phyloP scores from a whole-genome alignment of 2,888 invertebrate genomes.

The Agrilus cyanescens region DNA sequence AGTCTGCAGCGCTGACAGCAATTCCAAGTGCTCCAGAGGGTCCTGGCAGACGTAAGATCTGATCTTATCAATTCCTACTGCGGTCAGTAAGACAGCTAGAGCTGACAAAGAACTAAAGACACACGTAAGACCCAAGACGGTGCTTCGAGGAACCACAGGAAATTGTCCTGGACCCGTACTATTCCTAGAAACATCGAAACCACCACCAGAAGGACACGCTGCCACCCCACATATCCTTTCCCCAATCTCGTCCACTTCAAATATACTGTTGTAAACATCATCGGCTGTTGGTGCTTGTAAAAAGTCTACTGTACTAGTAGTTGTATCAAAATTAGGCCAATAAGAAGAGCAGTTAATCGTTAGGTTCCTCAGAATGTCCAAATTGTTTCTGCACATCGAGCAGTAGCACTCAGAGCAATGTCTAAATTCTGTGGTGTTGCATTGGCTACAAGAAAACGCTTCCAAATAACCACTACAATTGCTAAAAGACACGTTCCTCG shows the following conservation, averaged over 20 bases:
- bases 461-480: no score
- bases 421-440: no score
- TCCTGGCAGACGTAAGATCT: conserved; percentile 46
- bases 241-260: conserved; percentile 41
- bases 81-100: conserved; percentile 34
- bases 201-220: conserved; percentile 37
- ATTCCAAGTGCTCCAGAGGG: conserved; percentile 34
- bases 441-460: no score
- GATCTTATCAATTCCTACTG: conserved; percentile 40
- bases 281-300: background rate
- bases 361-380: no score
- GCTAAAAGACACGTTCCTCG: no score
- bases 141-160: conserved; percentile 28
- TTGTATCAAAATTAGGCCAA: no score
- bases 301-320: no score
- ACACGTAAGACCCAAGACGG: conserved; percentile 31
- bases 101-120: conserved; percentile 37
- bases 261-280: conserved; percentile 34
- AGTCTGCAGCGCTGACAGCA: conserved; percentile 36
- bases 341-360: no score
- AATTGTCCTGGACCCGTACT: conserved; percentile 15
- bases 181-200: conserved; percentile 7
- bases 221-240: conserved; percentile 46
- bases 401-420: no score
- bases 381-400: no score